Evolutionary conservation across 1,140 invertebrate species (phyloP), one percentile per base, ranked within the genome.

Genomic region (Aphaenogaster ashmeadi): DNA sequence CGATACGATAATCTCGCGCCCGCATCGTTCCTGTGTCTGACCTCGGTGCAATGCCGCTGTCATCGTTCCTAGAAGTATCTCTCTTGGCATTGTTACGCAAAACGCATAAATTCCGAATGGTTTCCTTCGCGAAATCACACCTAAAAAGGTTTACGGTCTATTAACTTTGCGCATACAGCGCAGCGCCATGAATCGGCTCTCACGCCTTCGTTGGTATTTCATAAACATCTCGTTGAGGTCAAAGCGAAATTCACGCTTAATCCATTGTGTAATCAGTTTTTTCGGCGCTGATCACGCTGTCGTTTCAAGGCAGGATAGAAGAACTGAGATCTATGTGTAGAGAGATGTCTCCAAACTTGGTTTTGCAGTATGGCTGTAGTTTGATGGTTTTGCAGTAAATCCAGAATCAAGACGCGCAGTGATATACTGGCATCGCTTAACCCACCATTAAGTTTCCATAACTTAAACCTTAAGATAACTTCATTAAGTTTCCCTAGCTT

Each of bases 1-100:
- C 85, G 78, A 72, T 78, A 58, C 66, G 58, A 86, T 66, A 74
- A 89, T 89, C 81, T 86, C 75, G 11, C 50, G 64, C 8, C n/a
- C 69, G 74, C 50, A 78, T 84, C 87, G 58, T 69, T 88, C 64
- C 56, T 62, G 58, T 33, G 74, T 74, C 74, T 27, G 66, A 64
- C 36, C 50, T 44, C 88, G 56, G 15, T 44, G 67, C 80, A 44
- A 50, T 50, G 69, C 33, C 13, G 80, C 69, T 84, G 69, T 84
- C 80, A 84, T 84, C 80, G 69, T 60, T 60, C 80, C 54, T 84
- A 84, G 69, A 75, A 62, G 58, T 60, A 47, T 47, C 58, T 36
- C 27, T 84, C 41, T 69, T 67, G 78, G 62, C 21, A 60, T 74
- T 72, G 80, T 84, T 84, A 60, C 69, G 69, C 69, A 36, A 84